These are phyloP conservation scores for Crepidodera aurea DNA, from an alignment of 2,888 invertebrate species.

Conservation along the genomic window DNA sequence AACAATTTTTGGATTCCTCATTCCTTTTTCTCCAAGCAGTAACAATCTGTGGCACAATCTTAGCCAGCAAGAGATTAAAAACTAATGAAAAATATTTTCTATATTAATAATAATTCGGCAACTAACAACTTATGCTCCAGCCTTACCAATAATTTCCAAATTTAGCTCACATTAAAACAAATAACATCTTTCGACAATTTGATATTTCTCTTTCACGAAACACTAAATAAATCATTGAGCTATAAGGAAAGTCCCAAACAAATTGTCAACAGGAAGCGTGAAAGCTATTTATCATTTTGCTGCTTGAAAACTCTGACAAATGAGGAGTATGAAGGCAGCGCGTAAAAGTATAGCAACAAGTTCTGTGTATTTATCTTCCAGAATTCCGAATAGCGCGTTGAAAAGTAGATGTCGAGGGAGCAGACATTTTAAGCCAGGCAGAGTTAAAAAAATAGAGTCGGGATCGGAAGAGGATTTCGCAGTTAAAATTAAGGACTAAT, in stretches of 20 bases:
- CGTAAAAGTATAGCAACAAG: neutral
- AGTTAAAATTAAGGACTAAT: no score
- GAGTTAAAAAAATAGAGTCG: neutral
- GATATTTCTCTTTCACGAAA: neutral
- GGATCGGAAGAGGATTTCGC: neutral
- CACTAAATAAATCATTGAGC: conserved; percentile 14
- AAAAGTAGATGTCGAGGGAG: neutral
- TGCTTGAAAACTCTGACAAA: conserved; percentile 25
- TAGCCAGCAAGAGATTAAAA: no score
- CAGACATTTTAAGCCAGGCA: neutral
- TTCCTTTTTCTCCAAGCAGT: no score
- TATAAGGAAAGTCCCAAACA: conserved; percentile 16
- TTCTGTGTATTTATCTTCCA: neutral
- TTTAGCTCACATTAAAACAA: neutral
- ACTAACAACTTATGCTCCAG: no score
- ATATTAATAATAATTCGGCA: no score
- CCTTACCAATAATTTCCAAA: no score
- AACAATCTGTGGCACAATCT: no score
- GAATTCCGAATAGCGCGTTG: neutral
- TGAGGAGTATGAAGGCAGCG: conserved; percentile 16
- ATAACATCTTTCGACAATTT: neutral
- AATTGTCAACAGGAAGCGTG: conserved; percentile 24
- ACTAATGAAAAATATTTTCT: no score
- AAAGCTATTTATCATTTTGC: conserved; percentile 21
- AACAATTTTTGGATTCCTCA: no score